A percentile compares a stretch with the other conserved stretches of the same genome.
These are phyloP conservation scores for Copsychus sechellarum DNA, from an alignment of 2,113 vertebrate genomes.

Conservation along the genomic window DNA sequence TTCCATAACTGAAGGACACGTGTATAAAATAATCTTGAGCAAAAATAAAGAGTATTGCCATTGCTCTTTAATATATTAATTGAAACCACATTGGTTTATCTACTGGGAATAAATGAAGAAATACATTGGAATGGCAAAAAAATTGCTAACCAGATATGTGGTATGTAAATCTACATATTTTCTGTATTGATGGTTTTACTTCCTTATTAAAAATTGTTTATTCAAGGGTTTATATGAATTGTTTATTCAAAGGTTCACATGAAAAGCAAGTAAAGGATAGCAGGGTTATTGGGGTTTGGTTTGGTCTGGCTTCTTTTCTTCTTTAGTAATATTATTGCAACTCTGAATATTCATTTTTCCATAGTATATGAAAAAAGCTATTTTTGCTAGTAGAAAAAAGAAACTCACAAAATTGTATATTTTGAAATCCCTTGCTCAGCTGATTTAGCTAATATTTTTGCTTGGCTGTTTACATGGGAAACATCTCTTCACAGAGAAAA, in stretches of 20 bases:
- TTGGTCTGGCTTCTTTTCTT: neutral
- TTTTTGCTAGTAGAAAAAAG: neutral
- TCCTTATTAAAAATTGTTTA: neutral
- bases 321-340: neutral
- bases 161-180: neutral
- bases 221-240: neutral
- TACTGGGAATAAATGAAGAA: slow-evolving; percentile 17
- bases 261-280: neutral
- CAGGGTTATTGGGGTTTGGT: neutral
- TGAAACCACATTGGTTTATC: slow-evolving; percentile 33
- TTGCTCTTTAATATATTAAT: neutral
- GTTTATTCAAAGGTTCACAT: neutral
- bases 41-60: slow-evolving; percentile 27
- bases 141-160: neutral
- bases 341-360: neutral
- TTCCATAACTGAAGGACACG: slow-evolving; percentile 44
- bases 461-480: neutral
- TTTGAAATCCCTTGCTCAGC: neutral
- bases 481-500: neutral
- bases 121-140: neutral
- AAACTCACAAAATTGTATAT: neutral
- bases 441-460: neutral
- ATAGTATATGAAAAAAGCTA: neutral
- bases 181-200: neutral
- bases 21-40: slow-evolving; percentile 28